These are phyloP conservation scores for Mercenaria mercenaria DNA, from an alignment of 1,140 invertebrate species.

Conservation along the genomic window DNA sequence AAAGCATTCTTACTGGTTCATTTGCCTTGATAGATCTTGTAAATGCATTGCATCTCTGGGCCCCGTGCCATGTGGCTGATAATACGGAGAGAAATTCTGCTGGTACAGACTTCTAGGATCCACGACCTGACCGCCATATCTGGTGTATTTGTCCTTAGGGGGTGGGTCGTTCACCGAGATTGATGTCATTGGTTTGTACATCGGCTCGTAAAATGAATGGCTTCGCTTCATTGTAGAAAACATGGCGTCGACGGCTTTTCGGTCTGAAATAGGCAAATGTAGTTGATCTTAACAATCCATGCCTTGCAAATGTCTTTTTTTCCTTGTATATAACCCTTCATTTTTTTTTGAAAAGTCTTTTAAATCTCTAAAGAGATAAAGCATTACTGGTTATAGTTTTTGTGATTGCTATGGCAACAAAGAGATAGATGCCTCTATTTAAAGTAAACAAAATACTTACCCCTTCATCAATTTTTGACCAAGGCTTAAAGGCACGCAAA, in stretches of 20 bases:
- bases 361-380: no score
- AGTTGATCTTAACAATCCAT: no score
- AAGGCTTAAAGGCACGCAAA: no score
- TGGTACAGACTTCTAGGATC: constrained; percentile 52
- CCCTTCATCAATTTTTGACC: no score
- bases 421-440: no score
- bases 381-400: no score
- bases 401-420: no score
- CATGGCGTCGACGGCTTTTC: constrained; percentile 50
- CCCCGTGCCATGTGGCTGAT: constrained; percentile 51
- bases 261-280: constrained; percentile 34
- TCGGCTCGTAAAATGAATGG: constrained; percentile 52
- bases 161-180: constrained; percentile 55
- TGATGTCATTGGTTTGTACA: constrained; percentile 45
- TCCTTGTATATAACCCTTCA: no score
- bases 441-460: no score
- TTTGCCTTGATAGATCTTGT: constrained; percentile 18
- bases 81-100: constrained; percentile 50
- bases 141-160: constrained; percentile 33
- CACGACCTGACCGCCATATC: constrained; percentile 28
- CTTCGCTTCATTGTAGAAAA: constrained; percentile 43
- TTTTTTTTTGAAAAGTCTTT: no score
- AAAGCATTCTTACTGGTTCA: constrained; percentile 32
- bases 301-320: not conserved
- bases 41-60: constrained; percentile 35